A percentile compares a stretch with the other conserved stretches of the same genome.
Conservation (phyloP, 2,113 vertebrate species). For the Halcyon senegalensis region DNA sequence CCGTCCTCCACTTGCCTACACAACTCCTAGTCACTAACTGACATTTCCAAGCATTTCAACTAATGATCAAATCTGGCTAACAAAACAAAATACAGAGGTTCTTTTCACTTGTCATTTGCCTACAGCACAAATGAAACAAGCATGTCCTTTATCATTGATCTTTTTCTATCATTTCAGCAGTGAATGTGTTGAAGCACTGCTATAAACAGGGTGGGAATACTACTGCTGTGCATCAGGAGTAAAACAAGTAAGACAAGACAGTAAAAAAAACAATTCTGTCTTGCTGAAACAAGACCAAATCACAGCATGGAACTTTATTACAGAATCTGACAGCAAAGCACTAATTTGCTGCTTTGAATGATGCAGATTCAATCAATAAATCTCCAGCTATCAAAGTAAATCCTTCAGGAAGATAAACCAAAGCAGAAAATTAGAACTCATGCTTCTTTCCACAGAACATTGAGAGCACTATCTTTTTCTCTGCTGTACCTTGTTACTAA, state of each 20-base stretch:
- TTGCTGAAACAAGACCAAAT: constrained; percentile 44
- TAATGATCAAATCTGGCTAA: background rate
- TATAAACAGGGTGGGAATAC: background rate
- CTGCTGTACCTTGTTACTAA: background rate
- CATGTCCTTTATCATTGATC: background rate
- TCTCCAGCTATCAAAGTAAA: background rate
- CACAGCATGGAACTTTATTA: constrained; percentile 25
- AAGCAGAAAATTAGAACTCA: background rate
- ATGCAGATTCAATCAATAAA: constrained; percentile 42
- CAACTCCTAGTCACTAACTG: background rate
- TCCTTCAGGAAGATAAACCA: background rate
- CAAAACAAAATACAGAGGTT: background rate
- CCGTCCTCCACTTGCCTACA: background rate
- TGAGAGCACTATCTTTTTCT: background rate
- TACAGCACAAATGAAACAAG: background rate
- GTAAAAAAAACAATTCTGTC: background rate
- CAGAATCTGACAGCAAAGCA: constrained; percentile 26
- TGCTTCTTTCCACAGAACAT: background rate
- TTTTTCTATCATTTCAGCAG: background rate
- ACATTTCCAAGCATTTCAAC: background rate
- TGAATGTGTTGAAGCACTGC: background rate
- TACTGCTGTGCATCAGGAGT: background rate
- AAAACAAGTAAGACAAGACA: constrained; percentile 1
- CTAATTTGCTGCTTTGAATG: constrained; percentile 43
- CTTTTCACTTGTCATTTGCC: background rate